phyloP scores from a whole-genome alignment of 1,140 invertebrate species.

The Muscidifurax raptorellus region DNA sequence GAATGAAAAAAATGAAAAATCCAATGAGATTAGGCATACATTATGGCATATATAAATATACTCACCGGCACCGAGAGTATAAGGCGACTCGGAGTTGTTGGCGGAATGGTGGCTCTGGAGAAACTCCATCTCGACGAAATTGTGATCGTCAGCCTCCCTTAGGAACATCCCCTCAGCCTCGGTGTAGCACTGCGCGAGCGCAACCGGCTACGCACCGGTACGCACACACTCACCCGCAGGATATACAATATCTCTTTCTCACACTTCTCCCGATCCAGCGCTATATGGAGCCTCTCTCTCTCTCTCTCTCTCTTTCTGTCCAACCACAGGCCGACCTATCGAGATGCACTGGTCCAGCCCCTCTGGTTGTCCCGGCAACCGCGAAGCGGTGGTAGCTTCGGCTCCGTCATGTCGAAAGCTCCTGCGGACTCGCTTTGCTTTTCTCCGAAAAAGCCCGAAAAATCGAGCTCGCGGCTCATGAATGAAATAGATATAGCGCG shows the following conservation, averaged over 20 bases:
- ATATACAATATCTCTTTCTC: conserved; percentile 2
- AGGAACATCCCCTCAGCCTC: conserved; percentile 67
- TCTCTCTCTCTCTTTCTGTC: conserved; percentile 36
- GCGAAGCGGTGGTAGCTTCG: not conserved
- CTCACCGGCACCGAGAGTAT: conserved; percentile 73
- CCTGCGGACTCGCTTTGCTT: no score
- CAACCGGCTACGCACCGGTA: conserved; percentile 36
- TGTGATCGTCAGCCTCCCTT: conserved; percentile 66
- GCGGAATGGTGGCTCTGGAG: conserved; percentile 75
- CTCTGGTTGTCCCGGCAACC: conserved; percentile 72
- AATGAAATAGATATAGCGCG: not conserved
- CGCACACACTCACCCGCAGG: conserved; percentile 42
- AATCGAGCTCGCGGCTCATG: not conserved
- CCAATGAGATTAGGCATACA: no score
- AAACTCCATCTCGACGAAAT: conserved; percentile 75
- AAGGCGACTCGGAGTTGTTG: conserved; percentile 73
- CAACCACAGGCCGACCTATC: conserved; percentile 56
- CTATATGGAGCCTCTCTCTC: conserved; percentile 3
- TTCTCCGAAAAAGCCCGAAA: not conserved
- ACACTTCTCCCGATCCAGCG: not conserved
- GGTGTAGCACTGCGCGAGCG: conserved; percentile 46
- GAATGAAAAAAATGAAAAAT: not conserved
- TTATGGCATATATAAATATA: not conserved
- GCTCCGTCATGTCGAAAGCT: not conserved
- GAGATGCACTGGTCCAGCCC: conserved; percentile 72